phyloP scores from a whole-genome alignment of 2,113 vertebrate genomes.

The Melozone crissalis region DNA sequence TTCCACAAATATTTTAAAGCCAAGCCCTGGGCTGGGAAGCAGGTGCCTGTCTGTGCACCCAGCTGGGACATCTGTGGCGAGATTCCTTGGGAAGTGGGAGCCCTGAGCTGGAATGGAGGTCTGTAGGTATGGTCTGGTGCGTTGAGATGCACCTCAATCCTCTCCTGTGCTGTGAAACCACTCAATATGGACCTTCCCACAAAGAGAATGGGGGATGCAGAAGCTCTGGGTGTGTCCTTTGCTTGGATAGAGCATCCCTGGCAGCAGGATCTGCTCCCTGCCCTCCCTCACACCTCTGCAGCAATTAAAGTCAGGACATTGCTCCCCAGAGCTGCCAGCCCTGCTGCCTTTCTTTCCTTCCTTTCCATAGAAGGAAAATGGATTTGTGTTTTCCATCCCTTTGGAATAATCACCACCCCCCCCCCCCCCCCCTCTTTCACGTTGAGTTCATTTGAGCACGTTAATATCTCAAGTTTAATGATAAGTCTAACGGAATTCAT shows the following conservation, averaged over 20 bases:
- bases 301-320: background rate
- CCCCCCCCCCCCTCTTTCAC: background rate
- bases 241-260: background rate
- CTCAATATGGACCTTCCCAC: background rate
- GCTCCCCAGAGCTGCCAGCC: background rate
- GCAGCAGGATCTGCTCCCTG: background rate
- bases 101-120: background rate
- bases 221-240: background rate
- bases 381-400: conserved; percentile 1
- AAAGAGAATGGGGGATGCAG: background rate
- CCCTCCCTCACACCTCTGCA: background rate
- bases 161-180: background rate
- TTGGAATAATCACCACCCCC: too few species aligned
- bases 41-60: background rate
- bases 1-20: conserved; percentile 4
- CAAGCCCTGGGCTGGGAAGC: background rate
- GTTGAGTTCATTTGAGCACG: conserved; percentile 54
- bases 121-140: background rate
- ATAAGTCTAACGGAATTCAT: conserved; percentile 74
- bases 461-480: conserved; percentile 77
- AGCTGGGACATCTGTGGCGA: background rate
- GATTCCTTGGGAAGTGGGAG: background rate
- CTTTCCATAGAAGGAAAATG: background rate
- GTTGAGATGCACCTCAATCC: rapidly evolving
- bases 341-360: background rate